Evolutionary conservation across 2,113 vertebrate genomes (phyloP).

Genomic region (Zosterops pallidus): DNA sequence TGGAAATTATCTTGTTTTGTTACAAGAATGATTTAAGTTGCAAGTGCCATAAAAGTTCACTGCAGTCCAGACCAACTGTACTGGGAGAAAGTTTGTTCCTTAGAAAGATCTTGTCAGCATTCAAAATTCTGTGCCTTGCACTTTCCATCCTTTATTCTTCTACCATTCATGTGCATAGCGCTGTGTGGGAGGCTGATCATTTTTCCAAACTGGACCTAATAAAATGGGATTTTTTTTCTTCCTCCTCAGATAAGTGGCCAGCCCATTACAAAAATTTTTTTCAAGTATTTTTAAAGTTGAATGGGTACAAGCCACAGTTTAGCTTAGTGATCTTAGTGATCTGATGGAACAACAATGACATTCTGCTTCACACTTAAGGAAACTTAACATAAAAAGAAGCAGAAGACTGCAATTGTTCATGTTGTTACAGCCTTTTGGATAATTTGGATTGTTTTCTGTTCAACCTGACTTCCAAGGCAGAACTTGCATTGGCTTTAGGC

Average conservation of each 20-base stretch:
- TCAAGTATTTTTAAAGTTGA: constrained; percentile 10
- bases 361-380: neutral
- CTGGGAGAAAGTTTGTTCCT: neutral
- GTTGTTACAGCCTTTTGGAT: neutral
- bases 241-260: constrained; percentile 34
- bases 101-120: constrained; percentile 10
- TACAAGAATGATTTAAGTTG: constrained; percentile 58
- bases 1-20: constrained; percentile 61
- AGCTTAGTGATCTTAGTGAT: constrained; percentile 13
- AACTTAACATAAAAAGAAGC: neutral
- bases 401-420: neutral
- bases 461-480: neutral
- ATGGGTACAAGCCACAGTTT: constrained; percentile 19
- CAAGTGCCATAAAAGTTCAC: constrained; percentile 23
- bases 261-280: neutral
- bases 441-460: neutral
- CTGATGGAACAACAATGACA: neutral
- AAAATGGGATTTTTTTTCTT: constrained; percentile 44
- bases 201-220: constrained; percentile 52
- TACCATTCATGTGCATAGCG: constrained; percentile 23
- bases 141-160: constrained; percentile 42
- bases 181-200: neutral
- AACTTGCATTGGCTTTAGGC: neutral
- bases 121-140: neutral
- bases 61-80: constrained; percentile 12